Evolutionary conservation across 2,888 invertebrate genomes (phyloP).

Genomic region (Drosophila fulvimacula): DNA sequence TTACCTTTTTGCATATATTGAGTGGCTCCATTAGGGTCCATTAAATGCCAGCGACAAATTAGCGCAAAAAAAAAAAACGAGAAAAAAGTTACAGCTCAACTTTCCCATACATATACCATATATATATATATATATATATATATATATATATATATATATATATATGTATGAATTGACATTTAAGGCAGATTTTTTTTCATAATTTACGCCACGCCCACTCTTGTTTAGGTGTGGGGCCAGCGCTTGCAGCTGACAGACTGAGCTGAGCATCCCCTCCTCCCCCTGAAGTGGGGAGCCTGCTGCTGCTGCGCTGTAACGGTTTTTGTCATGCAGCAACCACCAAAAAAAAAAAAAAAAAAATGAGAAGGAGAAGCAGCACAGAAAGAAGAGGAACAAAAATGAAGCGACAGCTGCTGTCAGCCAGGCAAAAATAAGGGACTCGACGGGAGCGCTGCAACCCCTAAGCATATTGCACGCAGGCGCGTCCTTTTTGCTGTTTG

Average conservation of each 20-base stretch:
- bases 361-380: background rate
- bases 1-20: constrained; percentile 53
- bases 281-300: constrained; percentile 29
- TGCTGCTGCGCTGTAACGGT: constrained; percentile 40
- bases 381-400: constrained; percentile 28
- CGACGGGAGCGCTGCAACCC: constrained; percentile 58
- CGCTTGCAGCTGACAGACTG: constrained; percentile 37
- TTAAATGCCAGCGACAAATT: constrained; percentile 63
- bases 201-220: constrained; percentile 43
- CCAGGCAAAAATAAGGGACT: constrained; percentile 29
- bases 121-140: background rate
- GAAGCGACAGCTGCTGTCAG: constrained; percentile 54
- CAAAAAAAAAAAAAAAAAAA: constrained; percentile 46
- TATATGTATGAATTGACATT: constrained; percentile 48
- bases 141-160: background rate
- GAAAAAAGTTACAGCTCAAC: constrained; percentile 27
- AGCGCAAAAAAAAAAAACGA: constrained; percentile 15
- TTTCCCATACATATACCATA: constrained; percentile 40
- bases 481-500: constrained; percentile 76
- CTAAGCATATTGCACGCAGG: constrained; percentile 75
- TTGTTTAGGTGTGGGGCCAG: background rate
- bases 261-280: constrained; percentile 4
- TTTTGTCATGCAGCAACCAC: constrained; percentile 36
- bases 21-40: constrained; percentile 49
- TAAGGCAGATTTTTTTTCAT: constrained; percentile 29